Evolutionary conservation across 2,113 vertebrate species (phyloP).

Genomic region (Anolis carolinensis): DNA sequence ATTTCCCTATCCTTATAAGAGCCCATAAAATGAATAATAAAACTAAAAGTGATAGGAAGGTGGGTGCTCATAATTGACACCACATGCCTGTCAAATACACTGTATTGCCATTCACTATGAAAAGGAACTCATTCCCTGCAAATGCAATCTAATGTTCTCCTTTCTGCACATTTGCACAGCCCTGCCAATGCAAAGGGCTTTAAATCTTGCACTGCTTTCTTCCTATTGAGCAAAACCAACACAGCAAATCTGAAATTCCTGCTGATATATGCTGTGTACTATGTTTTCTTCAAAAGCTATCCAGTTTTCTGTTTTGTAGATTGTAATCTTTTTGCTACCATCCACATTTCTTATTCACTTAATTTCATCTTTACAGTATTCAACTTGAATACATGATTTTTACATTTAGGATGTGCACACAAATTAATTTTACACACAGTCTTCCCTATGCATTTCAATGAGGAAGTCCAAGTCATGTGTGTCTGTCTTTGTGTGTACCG

Average conservation of each 20-base stretch:
- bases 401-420: not conserved
- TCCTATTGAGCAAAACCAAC: fast-evolving
- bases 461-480: not conserved
- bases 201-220: not conserved
- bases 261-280: not conserved
- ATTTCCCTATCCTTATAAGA: slow-evolving; percentile 55
- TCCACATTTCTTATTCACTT: too few relatives aligned
- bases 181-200: not conserved
- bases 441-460: not conserved
- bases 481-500: not conserved
- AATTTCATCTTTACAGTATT: not conserved
- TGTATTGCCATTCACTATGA: not conserved
- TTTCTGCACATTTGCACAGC: not conserved
- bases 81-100: not conserved
- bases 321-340: too few relatives aligned
- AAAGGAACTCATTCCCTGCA: not conserved
- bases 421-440: not conserved
- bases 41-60: slow-evolving; percentile 36
- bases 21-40: slow-evolving; percentile 51
- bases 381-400: not conserved
- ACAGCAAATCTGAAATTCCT: not conserved
- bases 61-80: slow-evolving; percentile 30
- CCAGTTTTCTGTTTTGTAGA: not conserved
- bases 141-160: not conserved
- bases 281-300: not conserved